Evolutionary conservation across 2,888 invertebrate species (phyloP).

Genomic region (Caenorhabditis sp.): DNA sequence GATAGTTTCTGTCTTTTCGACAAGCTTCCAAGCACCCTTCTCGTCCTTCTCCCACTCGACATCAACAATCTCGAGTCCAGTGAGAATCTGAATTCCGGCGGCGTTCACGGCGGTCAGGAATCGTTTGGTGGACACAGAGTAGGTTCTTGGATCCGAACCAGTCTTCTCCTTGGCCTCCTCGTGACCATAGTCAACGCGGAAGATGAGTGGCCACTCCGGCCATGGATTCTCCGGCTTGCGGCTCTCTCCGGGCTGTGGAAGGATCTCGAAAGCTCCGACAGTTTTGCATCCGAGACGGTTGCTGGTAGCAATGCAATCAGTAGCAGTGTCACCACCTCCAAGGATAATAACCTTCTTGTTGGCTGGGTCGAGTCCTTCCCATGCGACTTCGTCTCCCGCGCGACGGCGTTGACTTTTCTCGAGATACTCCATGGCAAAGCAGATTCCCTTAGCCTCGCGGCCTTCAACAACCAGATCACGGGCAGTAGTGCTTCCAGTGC

Average conservation of each 20-base stretch:
- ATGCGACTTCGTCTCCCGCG: slow-evolving; percentile 80
- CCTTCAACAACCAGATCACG: slow-evolving; percentile 88
- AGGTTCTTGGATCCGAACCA: slow-evolving; percentile 94
- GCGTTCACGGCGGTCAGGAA: slow-evolving; percentile 77
- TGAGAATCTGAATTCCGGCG: slow-evolving; percentile 84
- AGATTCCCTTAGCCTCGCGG: slow-evolving; percentile 92
- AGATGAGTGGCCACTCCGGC: slow-evolving; percentile 98
- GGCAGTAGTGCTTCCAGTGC: slow-evolving; percentile 97
- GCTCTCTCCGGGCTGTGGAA: slow-evolving; percentile 92
- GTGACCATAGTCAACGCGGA: slow-evolving; percentile 98
- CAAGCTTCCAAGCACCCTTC: slow-evolving; percentile 94
- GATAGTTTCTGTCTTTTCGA: slow-evolving; percentile 90
- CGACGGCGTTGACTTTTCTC: slow-evolving; percentile 97
- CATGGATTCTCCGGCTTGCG: slow-evolving; percentile 95
- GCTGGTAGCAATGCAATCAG: slow-evolving; percentile 98
- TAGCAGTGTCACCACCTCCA: slow-evolving; percentile 92
- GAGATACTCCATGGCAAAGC: slow-evolving; percentile 98
- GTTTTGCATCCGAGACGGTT: slow-evolving; percentile 93
- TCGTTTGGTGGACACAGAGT: slow-evolving; percentile 92
- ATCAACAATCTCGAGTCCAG: slow-evolving; percentile 92
- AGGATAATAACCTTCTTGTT: slow-evolving; percentile 96
- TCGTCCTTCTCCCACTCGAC: slow-evolving; percentile 85
- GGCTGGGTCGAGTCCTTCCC: slow-evolving; percentile 89
- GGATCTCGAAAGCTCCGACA: slow-evolving; percentile 96
- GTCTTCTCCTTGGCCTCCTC: slow-evolving; percentile 91